phyloP scores from a whole-genome alignment of 2,797 vertebrate species.

The Buceros bicornis region DNA sequence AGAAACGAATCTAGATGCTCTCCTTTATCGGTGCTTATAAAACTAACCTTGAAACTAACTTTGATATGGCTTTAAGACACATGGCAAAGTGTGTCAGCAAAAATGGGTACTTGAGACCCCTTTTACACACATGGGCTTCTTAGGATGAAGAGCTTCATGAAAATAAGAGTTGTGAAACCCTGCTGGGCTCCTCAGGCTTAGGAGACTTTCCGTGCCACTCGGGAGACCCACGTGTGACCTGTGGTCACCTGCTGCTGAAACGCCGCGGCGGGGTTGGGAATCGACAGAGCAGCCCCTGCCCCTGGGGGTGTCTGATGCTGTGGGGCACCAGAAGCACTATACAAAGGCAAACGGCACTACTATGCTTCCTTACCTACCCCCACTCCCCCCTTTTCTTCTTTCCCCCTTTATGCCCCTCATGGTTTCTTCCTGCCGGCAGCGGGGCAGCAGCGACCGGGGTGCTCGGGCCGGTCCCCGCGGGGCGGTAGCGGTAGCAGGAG shows the following conservation, averaged over 20 bases:
- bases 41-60: neutral
- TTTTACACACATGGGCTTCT: neutral
- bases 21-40: neutral
- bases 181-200: fast-evolving
- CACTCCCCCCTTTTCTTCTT: too few species aligned
- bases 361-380: neutral
- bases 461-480: neutral
- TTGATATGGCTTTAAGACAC: neutral
- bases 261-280: neutral
- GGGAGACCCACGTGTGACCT: neutral
- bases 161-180: neutral
- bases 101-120: neutral
- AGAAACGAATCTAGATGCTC: neutral
- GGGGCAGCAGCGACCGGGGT: neutral
- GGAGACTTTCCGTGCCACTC: fast-evolving
- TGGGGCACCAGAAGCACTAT: neutral
- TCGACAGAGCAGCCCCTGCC: too few species aligned
- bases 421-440: neutral
- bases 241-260: neutral
- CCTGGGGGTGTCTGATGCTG: neutral
- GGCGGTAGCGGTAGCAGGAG: neutral
- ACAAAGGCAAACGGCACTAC: neutral
- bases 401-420: fast-evolving
- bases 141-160: neutral
- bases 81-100: neutral